These are phyloP conservation scores for Nephotettix cincticeps DNA, from an alignment of 1,140 invertebrate species.

Conservation along the genomic window DNA sequence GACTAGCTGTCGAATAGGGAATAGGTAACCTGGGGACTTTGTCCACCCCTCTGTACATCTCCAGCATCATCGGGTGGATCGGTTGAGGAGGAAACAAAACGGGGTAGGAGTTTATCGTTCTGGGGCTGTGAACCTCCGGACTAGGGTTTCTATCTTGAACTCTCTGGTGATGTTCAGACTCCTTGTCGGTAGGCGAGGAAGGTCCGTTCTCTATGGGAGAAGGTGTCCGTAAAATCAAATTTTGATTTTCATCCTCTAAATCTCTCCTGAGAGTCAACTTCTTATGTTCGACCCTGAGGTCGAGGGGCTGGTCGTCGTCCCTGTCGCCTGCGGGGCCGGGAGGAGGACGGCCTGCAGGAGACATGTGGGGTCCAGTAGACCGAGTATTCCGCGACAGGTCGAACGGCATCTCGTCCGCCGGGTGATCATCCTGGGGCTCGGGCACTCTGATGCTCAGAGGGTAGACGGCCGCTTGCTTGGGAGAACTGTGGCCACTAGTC, in stretches of 20 bases:
- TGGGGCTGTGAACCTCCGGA: slow-evolving; percentile 22
- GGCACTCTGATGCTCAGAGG: slow-evolving; percentile 60
- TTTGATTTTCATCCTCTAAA: slow-evolving; percentile 74
- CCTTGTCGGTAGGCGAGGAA: slow-evolving; percentile 41
- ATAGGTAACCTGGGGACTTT: slow-evolving; percentile 51
- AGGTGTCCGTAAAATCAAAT: slow-evolving; percentile 58
- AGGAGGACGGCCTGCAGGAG: slow-evolving; percentile 47
- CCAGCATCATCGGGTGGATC: slow-evolving; percentile 65
- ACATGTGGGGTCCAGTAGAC: slow-evolving; percentile 47
- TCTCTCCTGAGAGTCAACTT: slow-evolving; percentile 53
- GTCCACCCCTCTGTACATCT: slow-evolving; percentile 65
- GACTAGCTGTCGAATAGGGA: slow-evolving; percentile 50
- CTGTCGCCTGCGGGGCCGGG: slow-evolving; percentile 47
- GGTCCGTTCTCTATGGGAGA: slow-evolving; percentile 49
- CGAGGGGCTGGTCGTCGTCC: slow-evolving; percentile 73
- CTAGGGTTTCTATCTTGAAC: slow-evolving; percentile 22
- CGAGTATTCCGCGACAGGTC: slow-evolving; percentile 54
- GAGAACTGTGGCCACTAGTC: slow-evolving; percentile 57
- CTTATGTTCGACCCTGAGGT: slow-evolving; percentile 79
- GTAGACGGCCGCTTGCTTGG: slow-evolving; percentile 70
- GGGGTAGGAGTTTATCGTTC: slow-evolving; percentile 27
- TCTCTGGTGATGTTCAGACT: slow-evolving; percentile 16
- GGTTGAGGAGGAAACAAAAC: slow-evolving; percentile 51
- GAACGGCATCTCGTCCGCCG: slow-evolving; percentile 54
- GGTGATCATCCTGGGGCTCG: slow-evolving; percentile 41